Conservation (phyloP, 2,888 invertebrate genomes). For the Autographa gamma region DNA sequence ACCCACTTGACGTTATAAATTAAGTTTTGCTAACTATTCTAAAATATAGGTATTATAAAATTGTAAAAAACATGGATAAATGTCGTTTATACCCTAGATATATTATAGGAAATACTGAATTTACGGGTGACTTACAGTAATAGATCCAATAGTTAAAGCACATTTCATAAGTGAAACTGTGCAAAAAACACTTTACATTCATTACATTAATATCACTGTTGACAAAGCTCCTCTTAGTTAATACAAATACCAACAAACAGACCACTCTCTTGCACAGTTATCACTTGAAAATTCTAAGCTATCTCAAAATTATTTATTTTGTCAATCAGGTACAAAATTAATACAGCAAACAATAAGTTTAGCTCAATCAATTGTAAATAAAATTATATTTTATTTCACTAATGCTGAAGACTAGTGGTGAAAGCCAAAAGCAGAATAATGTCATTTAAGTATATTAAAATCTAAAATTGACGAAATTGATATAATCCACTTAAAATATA, state of each 20-base stretch:
- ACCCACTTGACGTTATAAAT: constrained; percentile 73
- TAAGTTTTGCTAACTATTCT: constrained; percentile 84
- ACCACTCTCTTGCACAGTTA: constrained; percentile 82
- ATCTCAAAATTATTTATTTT: constrained; percentile 59
- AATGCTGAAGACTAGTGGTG: constrained; percentile 51
- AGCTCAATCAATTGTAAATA: constrained; percentile 47
- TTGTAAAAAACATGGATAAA: constrained; percentile 81
- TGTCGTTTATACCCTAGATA: constrained; percentile 79
- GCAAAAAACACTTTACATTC: constrained; percentile 77
- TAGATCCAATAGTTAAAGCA: constrained; percentile 74
- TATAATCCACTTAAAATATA: constrained; percentile 86
- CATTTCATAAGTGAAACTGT: constrained; percentile 81
- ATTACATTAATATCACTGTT: constrained; percentile 82
- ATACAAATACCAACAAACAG: constrained; percentile 70
- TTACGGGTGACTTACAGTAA: constrained; percentile 78
- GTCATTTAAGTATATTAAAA: constrained; percentile 77
- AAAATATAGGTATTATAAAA: constrained; percentile 81
- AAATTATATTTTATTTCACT: constrained; percentile 50
- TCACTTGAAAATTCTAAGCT: constrained; percentile 74
- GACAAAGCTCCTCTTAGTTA: constrained; percentile 78
- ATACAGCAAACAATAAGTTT: constrained; percentile 55
- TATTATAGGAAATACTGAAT: constrained; percentile 85
- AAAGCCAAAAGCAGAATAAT: constrained; percentile 76
- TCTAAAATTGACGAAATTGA: constrained; percentile 89
- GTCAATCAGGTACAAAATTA: constrained; percentile 62